These are phyloP conservation scores for Phaenicophaeus curvirostris DNA, from an alignment of 2,797 vertebrate genomes.

Conservation along the genomic window DNA sequence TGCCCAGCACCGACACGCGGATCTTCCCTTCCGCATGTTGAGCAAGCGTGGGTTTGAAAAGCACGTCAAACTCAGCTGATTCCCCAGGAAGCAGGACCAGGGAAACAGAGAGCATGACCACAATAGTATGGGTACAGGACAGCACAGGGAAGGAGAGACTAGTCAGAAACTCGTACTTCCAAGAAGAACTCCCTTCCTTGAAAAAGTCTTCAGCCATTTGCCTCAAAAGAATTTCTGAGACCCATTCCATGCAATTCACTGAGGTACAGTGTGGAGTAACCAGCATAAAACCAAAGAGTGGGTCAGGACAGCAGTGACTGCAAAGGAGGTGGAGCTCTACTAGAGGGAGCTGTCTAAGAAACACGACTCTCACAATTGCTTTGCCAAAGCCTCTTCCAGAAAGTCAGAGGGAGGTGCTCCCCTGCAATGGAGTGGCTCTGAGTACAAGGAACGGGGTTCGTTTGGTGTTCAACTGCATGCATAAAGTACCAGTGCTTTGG, in stretches of 20 bases:
- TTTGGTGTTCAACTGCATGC: background rate
- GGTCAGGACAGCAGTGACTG: background rate
- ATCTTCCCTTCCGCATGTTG: conserved; percentile 76
- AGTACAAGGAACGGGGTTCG: background rate
- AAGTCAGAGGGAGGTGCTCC: background rate
- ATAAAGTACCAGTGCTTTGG: too few species aligned
- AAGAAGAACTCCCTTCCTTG: background rate
- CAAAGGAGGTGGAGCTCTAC: background rate
- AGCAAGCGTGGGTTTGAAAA: conserved; percentile 78
- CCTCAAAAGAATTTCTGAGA: background rate
- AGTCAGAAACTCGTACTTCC: background rate
- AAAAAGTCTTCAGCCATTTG: background rate
- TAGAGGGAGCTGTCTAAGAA: background rate
- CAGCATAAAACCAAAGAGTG: conserved; percentile 27
- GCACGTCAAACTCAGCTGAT: conserved; percentile 78
- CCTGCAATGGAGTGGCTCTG: too few species aligned
- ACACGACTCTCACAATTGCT: background rate
- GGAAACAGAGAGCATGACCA: background rate
- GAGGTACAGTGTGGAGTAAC: background rate
- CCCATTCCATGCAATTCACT: background rate
- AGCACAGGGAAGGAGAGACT: background rate
- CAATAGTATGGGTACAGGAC: background rate
- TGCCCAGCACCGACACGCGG: conserved; percentile 79
- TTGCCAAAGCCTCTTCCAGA: background rate
- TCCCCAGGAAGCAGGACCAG: conserved; percentile 75